Evolutionary conservation across 2,888 invertebrate genomes (phyloP).

Genomic region (Epirrita christyi): DNA sequence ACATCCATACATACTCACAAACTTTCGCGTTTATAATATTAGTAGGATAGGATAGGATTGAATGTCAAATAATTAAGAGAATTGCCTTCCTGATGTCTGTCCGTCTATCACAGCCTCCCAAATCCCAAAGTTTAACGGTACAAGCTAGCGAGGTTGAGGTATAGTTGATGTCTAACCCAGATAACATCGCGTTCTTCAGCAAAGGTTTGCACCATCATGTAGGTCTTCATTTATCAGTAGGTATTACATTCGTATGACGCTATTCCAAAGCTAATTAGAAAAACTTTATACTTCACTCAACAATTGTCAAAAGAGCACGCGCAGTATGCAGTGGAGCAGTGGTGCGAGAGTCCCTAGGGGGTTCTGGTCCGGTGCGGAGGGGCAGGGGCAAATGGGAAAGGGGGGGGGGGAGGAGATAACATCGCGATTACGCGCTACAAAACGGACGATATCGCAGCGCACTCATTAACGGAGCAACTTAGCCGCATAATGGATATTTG

Average conservation of each 20-base stretch:
- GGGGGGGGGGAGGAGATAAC: conserved; percentile 55
- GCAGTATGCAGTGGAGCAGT: conserved; percentile 27
- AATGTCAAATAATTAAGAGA: too few species aligned
- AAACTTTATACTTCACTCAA: conserved; percentile 23
- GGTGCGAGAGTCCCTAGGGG: conserved; percentile 42
- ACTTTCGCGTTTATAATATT: too few species aligned
- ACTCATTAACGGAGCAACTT: conserved; percentile 67
- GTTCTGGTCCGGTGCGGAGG: conserved; percentile 58
- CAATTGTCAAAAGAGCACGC: conserved; percentile 24
- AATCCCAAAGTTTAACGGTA: too few species aligned
- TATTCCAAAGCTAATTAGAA: conserved; percentile 20
- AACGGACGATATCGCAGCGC: conserved; percentile 73
- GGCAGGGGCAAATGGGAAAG: conserved; percentile 32
- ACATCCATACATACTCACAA: too few species aligned
- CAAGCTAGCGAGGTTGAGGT: too few species aligned
- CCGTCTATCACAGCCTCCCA: too few species aligned
- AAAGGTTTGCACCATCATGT: too few species aligned
- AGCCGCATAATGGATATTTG: conserved; percentile 55
- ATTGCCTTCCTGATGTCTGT: too few species aligned
- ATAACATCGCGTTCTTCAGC: too few species aligned
- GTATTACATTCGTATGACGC: conserved; percentile 10
- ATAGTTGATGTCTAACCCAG: too few species aligned
- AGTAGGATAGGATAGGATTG: too few species aligned
- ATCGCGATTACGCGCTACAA: conserved; percentile 81
- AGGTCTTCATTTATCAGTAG: too few species aligned